Percentiles rank a stretch among this genome's conserved stretches.
phyloP scores from a whole-genome alignment of 2,888 invertebrate species.

The Drosophila parthenogenetica region DNA sequence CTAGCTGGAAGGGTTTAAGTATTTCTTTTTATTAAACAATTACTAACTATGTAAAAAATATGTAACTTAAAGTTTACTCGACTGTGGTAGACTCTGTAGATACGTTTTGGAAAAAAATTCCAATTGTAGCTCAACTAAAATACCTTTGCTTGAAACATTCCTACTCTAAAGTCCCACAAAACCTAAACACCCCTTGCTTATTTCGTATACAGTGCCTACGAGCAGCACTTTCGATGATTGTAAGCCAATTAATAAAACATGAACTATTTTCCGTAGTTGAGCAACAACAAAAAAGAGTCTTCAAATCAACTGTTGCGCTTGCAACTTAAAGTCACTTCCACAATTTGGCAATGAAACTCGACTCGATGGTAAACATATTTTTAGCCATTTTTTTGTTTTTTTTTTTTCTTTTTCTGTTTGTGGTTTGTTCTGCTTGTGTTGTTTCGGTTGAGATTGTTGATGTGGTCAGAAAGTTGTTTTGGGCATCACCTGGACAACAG shows the following conservation, averaged over 20 bases:
- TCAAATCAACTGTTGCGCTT: conserved; percentile 42
- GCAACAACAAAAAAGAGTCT: background rate
- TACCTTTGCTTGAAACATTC: too few species aligned
- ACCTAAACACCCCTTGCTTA: background rate
- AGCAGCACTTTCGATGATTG: background rate
- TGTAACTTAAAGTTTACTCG: too few species aligned
- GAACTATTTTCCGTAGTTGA: background rate
- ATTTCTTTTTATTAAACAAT: too few species aligned
- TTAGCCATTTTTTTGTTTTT: background rate
- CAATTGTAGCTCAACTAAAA: too few species aligned
- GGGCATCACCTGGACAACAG: conserved; percentile 26
- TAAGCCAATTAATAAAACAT: background rate
- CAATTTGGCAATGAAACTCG: conserved; percentile 15
- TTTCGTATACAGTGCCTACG: background rate
- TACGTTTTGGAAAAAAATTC: too few species aligned
- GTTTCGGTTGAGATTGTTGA: background rate
- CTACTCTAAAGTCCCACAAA: too few species aligned
- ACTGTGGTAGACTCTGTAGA: too few species aligned
- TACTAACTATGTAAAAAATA: too few species aligned
- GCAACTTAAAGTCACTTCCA: background rate
- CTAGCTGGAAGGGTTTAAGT: too few species aligned
- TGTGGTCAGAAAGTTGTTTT: conserved; percentile 12
- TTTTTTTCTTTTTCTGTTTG: too few species aligned
- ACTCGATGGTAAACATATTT: background rate
- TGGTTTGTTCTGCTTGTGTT: background rate